These are phyloP conservation scores for Brenthis daphne DNA, from an alignment of 2,888 invertebrate genomes.

Conservation along the genomic window DNA sequence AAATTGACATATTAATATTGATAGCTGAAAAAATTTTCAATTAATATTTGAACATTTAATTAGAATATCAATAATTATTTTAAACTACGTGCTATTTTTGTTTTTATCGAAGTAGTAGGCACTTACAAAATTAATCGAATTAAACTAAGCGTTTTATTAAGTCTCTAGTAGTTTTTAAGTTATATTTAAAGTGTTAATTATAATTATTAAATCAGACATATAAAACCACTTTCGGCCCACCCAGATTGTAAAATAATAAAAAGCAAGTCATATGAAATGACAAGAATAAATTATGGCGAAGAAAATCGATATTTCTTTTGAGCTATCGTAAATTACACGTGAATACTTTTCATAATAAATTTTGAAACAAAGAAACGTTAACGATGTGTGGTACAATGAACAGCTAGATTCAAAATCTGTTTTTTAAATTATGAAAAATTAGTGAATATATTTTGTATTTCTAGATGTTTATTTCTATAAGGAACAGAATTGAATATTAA, in stretches of 20 bases:
- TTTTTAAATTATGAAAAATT: background rate
- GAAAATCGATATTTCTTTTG: constrained; percentile 62
- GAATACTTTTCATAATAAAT: constrained; percentile 67
- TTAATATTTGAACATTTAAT: background rate
- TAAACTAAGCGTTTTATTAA: background rate
- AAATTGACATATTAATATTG: constrained; percentile 30
- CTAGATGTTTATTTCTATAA: too few species aligned
- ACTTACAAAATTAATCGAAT: background rate
- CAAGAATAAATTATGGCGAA: constrained; percentile 67
- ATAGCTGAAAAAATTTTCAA: constrained; percentile 10
- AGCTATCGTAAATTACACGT: constrained; percentile 61
- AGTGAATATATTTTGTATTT: background rate
- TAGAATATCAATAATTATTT: background rate
- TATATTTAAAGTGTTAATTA: constrained; percentile 13
- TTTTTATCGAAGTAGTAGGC: too few species aligned
- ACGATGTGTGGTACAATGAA: constrained; percentile 41
- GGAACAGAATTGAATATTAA: too few species aligned
- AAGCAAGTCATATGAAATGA: constrained; percentile 52
- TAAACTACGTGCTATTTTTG: too few species aligned
- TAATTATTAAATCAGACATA: constrained; percentile 39
- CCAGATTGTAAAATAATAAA: constrained; percentile 65
- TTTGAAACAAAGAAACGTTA: constrained; percentile 64
- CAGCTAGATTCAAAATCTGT: too few species aligned
- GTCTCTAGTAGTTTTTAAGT: background rate
- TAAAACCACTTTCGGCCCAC: constrained; percentile 57